Evolutionary conservation across 2,797 vertebrate genomes (phyloP).

Genomic region (Rhinichthys osculus): DNA sequence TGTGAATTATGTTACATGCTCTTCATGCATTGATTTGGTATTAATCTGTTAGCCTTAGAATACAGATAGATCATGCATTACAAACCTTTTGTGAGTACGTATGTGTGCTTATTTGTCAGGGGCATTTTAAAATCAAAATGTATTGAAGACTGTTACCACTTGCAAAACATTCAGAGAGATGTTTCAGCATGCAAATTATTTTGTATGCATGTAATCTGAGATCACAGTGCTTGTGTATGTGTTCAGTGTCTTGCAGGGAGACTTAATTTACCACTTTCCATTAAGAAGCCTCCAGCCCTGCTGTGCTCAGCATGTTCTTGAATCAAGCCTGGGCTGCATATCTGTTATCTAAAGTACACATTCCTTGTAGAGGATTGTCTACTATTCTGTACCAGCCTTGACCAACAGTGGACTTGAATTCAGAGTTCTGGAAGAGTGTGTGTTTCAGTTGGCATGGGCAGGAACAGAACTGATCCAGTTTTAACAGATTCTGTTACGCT

Average conservation of each 20-base stretch:
- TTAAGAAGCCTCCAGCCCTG: conserved; percentile 41
- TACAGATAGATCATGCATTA: conserved; percentile 19
- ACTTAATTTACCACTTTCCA: conserved; percentile 48
- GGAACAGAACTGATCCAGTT: not conserved
- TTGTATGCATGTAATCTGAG: conserved; percentile 38
- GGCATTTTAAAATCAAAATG: not conserved
- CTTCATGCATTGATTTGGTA: conserved; percentile 3
- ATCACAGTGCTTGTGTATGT: conserved; percentile 29
- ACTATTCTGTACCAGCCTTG: not conserved
- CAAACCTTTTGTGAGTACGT: conserved; percentile 14
- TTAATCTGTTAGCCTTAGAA: conserved; percentile 21
- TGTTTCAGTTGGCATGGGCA: not conserved
- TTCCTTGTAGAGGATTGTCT: conserved; percentile 5
- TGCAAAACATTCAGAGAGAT: conserved; percentile 9
- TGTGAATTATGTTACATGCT: conserved; percentile 50
- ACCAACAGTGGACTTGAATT: not conserved
- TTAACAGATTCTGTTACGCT: conserved; percentile 20
- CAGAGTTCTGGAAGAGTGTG: not conserved
- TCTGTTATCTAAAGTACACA: conserved; percentile 35
- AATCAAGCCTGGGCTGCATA: conserved; percentile 26
- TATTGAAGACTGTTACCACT: not conserved
- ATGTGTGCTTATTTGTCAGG: conserved; percentile 3
- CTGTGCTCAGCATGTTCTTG: conserved; percentile 47
- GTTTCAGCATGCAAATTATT: conserved; percentile 14
- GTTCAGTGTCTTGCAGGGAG: conserved; percentile 6